These are phyloP conservation scores for Macropodus opercularis DNA, from an alignment of 2,797 vertebrate genomes.

Conservation along the genomic window DNA sequence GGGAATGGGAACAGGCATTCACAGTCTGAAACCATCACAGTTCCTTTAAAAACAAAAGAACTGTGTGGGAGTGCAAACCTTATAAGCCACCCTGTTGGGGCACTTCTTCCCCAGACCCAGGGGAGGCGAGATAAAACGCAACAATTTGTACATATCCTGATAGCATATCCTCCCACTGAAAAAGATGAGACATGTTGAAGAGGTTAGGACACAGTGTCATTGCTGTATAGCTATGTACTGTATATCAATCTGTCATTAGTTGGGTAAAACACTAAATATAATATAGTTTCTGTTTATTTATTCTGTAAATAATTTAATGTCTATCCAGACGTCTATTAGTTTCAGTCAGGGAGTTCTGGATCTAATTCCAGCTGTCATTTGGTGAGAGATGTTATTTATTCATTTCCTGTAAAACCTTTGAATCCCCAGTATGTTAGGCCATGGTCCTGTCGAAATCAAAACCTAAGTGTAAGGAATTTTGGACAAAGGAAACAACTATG, in stretches of 20 bases:
- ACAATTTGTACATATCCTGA: conserved; percentile 99
- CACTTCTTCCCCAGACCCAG: conserved; percentile 98
- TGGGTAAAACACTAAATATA: no score
- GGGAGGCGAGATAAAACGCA: conserved; percentile 94
- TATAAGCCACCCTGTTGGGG: conserved; percentile 97
- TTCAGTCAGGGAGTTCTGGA: no score
- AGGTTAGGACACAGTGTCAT: conserved; percentile 69
- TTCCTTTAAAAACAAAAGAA: conserved; percentile 52
- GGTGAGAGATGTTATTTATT: background rate
- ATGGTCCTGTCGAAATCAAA: background rate
- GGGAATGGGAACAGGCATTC: conserved; percentile 67
- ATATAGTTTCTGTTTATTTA: no score
- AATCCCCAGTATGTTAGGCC: background rate
- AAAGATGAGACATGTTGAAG: conserved; percentile 77
- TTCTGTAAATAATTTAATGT: no score
- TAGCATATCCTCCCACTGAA: conserved; percentile 95
- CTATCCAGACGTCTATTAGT: no score
- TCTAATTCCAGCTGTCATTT: no score
- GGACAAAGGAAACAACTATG: no score
- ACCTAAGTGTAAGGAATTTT: background rate
- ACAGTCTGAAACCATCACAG: conserved; percentile 61
- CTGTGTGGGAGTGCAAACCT: conserved; percentile 89
- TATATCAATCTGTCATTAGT: background rate
- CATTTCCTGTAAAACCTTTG: background rate
- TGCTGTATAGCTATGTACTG: background rate